Conservation (phyloP, 2,113 vertebrate species). For the Neopipo cinnamomea region DNA sequence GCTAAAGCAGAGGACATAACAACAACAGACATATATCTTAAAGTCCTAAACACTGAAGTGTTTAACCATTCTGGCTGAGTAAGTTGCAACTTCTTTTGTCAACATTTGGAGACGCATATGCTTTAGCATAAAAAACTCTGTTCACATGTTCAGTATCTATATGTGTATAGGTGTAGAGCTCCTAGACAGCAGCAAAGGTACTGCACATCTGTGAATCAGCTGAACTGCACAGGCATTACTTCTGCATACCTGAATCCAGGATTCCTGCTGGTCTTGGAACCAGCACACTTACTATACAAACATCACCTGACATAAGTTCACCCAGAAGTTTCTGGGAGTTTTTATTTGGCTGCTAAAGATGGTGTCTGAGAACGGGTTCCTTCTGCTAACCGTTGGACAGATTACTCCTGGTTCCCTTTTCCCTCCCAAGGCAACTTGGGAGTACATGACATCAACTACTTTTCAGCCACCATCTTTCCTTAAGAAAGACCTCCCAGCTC, state of each 20-base stretch:
- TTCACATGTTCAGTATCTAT: not conserved
- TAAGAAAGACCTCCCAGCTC: not conserved
- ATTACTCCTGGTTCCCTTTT: not conserved
- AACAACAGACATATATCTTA: not conserved
- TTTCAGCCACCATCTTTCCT: not conserved
- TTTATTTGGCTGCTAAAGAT: not conserved
- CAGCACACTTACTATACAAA: fast-evolving
- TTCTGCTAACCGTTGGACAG: not conserved
- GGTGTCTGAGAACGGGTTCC: not conserved
- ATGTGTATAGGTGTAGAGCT: not conserved
- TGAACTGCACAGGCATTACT: not conserved
- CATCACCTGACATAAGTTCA: not conserved
- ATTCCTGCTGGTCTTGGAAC: not conserved
- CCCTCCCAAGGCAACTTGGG: not conserved
- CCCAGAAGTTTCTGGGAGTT: not conserved
- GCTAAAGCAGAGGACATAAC: not conserved
- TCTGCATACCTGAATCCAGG: not conserved
- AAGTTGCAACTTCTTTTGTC: not conserved
- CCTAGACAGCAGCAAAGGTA: not conserved
- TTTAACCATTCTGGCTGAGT: not conserved
- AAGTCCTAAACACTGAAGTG: not conserved
- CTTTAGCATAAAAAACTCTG: not conserved
- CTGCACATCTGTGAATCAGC: not conserved
- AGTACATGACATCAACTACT: not conserved
- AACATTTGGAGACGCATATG: not conserved